Base-by-base conservation (phyloP, 2,113 vertebrate species). In the Vanacampus margaritifer region DNA sequence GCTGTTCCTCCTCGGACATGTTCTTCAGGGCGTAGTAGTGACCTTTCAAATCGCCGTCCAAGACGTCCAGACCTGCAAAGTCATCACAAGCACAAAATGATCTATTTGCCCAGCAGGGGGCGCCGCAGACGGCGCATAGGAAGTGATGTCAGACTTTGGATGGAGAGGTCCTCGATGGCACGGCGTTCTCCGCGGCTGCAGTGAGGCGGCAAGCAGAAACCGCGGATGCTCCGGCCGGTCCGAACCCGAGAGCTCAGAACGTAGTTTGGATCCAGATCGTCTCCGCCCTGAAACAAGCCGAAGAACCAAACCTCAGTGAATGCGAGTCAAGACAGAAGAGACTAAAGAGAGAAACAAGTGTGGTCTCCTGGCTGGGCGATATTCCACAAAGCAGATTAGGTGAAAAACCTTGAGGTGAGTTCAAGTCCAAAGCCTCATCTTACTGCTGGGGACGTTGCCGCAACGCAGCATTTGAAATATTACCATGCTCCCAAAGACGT, bases 1-100 rank as follows among this genome's bases (percentile, higher is more conserved):
- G 95, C 85, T 98, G 96, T 79, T 97, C 95, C n/a, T 94, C 92
- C 10, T 98, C 96, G 0, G 94, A 95, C 96, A 97, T 96, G 89
- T 93, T 94, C 84, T 94, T 95, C 80, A 98, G 86, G 35, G 95
- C 94, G 32, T 96, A 98, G 87, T 97, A 97, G 75, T 86, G 94
- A 68, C 96, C 96, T 59, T 95, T 94, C 59, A 98, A 84, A 82
- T 98, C 96, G 10, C 95, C 96, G 0, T 94, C 93, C 84, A 98
- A 87, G 43, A 64, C 1, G 67, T 87, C 85, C 83, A 93, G 79
- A 86, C 78, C 91, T 92, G 77, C n/a, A 41, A 32, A 17, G 54
- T 13, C 8, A 2, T 6, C 9, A 5, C 11, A 3, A 10, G n/a
- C 0, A 23, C 12, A 12, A n/a, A 16, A 28, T 13, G 12, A 2